Base-by-base conservation (phyloP, 2,113 vertebrate species). In the Chamaetylas fuelleborni region DNA sequence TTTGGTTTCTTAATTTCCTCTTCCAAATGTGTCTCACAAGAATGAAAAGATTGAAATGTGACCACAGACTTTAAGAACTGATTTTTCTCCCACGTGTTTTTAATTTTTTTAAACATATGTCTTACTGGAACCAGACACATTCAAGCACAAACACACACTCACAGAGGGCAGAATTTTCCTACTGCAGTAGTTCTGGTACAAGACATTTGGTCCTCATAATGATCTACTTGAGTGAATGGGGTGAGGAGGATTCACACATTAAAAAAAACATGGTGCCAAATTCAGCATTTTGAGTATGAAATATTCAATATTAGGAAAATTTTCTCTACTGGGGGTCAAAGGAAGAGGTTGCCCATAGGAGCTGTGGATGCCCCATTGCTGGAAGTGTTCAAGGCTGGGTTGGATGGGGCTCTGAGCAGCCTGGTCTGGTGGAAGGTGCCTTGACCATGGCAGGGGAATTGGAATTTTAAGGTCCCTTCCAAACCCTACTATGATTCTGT, bases 1-100 rank as follows among this genome's bases (percentile, higher is more conserved):
- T 80, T 85, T 38, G 61, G 17, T 70, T 95, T 93, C 94, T 84
- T 82, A 95, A 95, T 96, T 93, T 96, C 80, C 91, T 86, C 74
- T 86, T 81, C 77, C 64, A 73, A 90, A 43, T 34, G 60, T 81
- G 47, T 84, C 69, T 90, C 3, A 0, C 42, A 94, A 93, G 57
- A 86, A 65, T 74, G 80, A 78, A 85, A 95, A 61, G 67, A 64
- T 38, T 26, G 14, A 97, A 90, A 86, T 86, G 40, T 76, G 70
- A 70, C 82, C 87, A 53, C 58, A 76, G 67, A 64, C 11, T 85
- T 81, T 40, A 77, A 61, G 78, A 80, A 53, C 65, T 34, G 22
- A 72, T 69, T 94, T 81, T 82, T 82, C 40, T 67, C 54, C 50
- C 82, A 86, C 14, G 3, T 84, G 79, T 48, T 91, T 94, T 92